Conservation (phyloP, 2,113 vertebrate species). For the Poecilia latipinna region DNA sequence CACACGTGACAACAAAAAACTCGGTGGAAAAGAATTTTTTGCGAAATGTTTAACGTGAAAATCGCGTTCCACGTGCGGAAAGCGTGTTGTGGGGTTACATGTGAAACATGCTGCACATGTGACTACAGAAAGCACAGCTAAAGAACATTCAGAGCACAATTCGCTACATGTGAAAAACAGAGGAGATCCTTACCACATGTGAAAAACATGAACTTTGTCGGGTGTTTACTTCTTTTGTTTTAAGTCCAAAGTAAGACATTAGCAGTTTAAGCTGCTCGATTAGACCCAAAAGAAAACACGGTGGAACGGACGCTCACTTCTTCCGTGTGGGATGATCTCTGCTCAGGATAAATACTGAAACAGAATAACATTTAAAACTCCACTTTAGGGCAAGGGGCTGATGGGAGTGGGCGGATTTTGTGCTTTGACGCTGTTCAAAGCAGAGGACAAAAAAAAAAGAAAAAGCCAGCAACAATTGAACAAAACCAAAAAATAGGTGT, state of each 20-base stretch:
- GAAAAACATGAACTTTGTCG: too few species aligned
- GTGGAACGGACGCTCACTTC: background rate
- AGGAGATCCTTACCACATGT: too few species aligned
- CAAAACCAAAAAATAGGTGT: slow-evolving; percentile 8
- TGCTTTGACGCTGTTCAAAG: background rate
- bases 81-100: background rate
- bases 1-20: too few species aligned
- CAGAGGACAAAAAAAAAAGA: background rate
- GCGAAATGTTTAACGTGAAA: too few species aligned
- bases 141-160: too few species aligned
- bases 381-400: slow-evolving; percentile 20
- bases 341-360: background rate
- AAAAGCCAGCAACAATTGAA: slow-evolving; percentile 7
- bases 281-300: background rate
- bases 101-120: background rate
- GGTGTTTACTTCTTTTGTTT: too few species aligned
- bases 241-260: background rate
- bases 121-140: background rate
- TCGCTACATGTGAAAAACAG: too few species aligned
- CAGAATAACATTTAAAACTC: slow-evolving; percentile 6
- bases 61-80: too few species aligned
- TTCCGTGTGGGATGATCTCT: background rate
- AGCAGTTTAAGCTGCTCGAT: background rate
- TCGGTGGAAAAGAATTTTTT: too few species aligned
- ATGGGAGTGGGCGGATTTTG: slow-evolving; percentile 29